A percentile compares a stretch with the other conserved stretches of the same genome.
phyloP scores from a whole-genome alignment of 2,113 vertebrate species.

The Lonchura striata region DNA sequence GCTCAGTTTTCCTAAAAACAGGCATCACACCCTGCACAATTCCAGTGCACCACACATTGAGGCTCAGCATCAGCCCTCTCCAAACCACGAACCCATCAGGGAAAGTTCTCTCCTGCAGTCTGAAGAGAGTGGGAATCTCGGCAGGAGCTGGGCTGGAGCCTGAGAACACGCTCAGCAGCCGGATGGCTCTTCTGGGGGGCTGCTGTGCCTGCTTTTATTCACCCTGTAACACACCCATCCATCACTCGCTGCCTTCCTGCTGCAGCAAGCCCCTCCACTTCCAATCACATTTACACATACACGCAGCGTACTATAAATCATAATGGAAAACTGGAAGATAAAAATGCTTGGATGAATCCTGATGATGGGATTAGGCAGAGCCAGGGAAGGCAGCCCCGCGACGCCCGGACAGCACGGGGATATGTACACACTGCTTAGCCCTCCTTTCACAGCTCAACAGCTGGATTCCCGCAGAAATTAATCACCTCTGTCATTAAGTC shows the following conservation, averaged over 20 bases:
- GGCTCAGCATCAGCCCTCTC: not conserved
- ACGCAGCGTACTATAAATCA: not conserved
- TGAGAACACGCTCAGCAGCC: accelerated
- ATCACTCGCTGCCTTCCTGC: not conserved
- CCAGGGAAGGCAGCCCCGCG: not conserved
- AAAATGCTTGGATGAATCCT: constrained; percentile 32
- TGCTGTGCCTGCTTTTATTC: not conserved
- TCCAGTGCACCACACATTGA: accelerated
- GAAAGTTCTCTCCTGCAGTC: not conserved
- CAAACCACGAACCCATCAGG: not conserved
- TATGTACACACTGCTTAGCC: not conserved
- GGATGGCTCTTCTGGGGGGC: not conserved
- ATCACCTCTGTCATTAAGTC: constrained; percentile 65
- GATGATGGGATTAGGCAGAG: not conserved
- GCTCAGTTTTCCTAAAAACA: accelerated
- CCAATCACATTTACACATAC: not conserved
- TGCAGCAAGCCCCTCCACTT: not conserved
- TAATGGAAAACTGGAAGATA: constrained; percentile 10
- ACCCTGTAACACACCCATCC: not conserved
- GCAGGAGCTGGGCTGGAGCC: not conserved
- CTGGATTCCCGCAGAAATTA: constrained; percentile 61
- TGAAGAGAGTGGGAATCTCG: not conserved
- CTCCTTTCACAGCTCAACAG: constrained; percentile 33
- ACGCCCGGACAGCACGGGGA: not conserved
- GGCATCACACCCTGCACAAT: accelerated